Evolutionary conservation across 37 sponge, comb jelly and placozoan genomes (phyloP).

Genomic region (Trichoplax adhaerens): DNA sequence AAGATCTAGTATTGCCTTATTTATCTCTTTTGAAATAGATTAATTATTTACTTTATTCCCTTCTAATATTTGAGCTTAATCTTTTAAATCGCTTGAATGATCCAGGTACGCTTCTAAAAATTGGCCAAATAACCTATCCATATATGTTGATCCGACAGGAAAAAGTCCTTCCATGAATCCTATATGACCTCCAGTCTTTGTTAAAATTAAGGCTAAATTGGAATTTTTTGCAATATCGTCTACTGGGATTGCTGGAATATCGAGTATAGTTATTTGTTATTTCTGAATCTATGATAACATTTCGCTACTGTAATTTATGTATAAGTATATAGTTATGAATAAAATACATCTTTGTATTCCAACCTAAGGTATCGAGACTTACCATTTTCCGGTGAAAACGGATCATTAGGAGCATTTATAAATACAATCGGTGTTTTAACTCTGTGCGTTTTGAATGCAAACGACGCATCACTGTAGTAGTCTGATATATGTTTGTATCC

Average conservation of each 20-base stretch:
- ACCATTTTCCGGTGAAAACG: slow-evolving; percentile 48
- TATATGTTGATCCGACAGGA: slow-evolving; percentile 5
- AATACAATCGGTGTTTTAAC: slow-evolving; percentile 32
- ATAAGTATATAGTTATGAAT: too few relatives aligned
- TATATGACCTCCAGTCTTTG: slow-evolving; percentile 17
- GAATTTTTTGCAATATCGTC: slow-evolving; percentile 5
- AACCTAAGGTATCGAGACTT: background rate
- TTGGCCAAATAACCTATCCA: slow-evolving; percentile 6
- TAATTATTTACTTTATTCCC: too few relatives aligned
- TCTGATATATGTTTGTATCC: slow-evolving; percentile 40
- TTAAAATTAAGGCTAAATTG: slow-evolving; percentile 9
- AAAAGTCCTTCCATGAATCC: slow-evolving; percentile 12
- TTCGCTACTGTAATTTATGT: too few relatives aligned
- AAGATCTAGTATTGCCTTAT: too few relatives aligned
- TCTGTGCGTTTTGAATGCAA: slow-evolving; percentile 15
- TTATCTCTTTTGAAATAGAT: too few relatives aligned
- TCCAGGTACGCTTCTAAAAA: background rate
- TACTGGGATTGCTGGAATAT: slow-evolving; percentile 9
- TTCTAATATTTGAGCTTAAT: too few relatives aligned
- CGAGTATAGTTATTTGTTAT: background rate
- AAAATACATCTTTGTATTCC: too few relatives aligned
- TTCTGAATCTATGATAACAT: too few relatives aligned
- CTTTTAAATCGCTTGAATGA: too few relatives aligned
- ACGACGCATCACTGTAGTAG: slow-evolving; percentile 33
- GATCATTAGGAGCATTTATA: slow-evolving; percentile 44